phyloP scores from a whole-genome alignment of 2,113 vertebrate species.

The Synchiropus splendidus region DNA sequence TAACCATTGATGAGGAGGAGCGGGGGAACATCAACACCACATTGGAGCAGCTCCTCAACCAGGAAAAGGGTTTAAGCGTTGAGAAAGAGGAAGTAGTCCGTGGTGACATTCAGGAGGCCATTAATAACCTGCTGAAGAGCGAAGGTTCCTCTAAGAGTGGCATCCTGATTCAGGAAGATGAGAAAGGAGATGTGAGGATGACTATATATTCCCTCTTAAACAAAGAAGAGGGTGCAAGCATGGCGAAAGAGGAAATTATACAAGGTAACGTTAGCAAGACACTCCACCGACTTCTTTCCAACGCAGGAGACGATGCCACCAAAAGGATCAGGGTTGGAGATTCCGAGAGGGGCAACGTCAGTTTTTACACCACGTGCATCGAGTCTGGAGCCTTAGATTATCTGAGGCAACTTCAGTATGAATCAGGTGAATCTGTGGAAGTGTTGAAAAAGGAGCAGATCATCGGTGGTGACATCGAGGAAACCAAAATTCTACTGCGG shows the following conservation, averaged over 20 bases:
- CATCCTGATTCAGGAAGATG: slow-evolving; percentile 86
- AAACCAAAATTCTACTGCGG: slow-evolving; percentile 72
- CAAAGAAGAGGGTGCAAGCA: slow-evolving; percentile 52
- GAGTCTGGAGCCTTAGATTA: slow-evolving; percentile 86
- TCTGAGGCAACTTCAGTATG: slow-evolving; percentile 74
- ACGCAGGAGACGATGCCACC: slow-evolving; percentile 52
- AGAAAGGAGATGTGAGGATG: slow-evolving; percentile 85
- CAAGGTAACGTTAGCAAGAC: slow-evolving; percentile 77
- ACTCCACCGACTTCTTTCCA: slow-evolving; percentile 73
- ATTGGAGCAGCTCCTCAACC: slow-evolving; percentile 75
- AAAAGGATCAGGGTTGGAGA: slow-evolving; percentile 70
- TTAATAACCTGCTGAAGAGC: slow-evolving; percentile 73
- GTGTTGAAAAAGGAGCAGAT: slow-evolving; percentile 64
- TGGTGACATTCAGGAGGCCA: slow-evolving; percentile 81
- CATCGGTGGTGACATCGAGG: slow-evolving; percentile 75
- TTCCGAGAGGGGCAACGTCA: slow-evolving; percentile 81
- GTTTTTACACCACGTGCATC: slow-evolving; percentile 87
- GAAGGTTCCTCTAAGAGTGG: slow-evolving; percentile 73
- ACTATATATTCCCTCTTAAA: slow-evolving; percentile 87
- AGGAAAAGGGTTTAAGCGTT: slow-evolving; percentile 61
- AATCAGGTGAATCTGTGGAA: slow-evolving; percentile 44
- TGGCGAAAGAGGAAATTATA: slow-evolving; percentile 71
- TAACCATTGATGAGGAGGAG: slow-evolving; percentile 74
- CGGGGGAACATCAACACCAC: slow-evolving; percentile 77
- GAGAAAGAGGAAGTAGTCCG: slow-evolving; percentile 77